Evolutionary conservation across 2,113 vertebrate species (phyloP), one percentile per base, ranked within the genome.

Genomic region (Hirundichthys speculiger): DNA sequence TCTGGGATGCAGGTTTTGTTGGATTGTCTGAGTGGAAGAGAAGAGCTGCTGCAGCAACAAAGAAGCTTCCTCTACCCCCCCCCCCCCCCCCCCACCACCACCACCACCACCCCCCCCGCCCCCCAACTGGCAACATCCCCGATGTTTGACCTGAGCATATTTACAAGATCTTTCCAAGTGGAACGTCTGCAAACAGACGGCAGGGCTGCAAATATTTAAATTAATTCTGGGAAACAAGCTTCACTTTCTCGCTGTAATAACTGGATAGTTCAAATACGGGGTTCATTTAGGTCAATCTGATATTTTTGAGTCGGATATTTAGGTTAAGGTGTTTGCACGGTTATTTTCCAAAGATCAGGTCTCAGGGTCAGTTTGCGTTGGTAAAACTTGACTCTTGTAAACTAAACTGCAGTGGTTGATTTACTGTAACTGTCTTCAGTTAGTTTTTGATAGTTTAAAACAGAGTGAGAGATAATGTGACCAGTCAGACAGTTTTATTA

Each of bases 1-100:
- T 84, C 82, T 78, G 70, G 81, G 80, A 67, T 41, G 67, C 79
- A 72, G 75, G 76, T 85, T 82, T 69, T 70, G 73, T 69, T 41
- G 30, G 56, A 69, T 74, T 67, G 67, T 62, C 67, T 62, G 57
- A 66, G n/a, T 57, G 75, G 64, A 60, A 11, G 50, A 41, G 25
- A 55, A 74, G 60, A 75, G 53, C 69, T 49, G 60, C 49, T 60
- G 73, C 68, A 46, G 57, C 74, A 15, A 68, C 71, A 65, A 39
- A 75, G 56, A 49, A 6, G 45, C 10, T 0, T 39, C 18, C 46
- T 69, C 30, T 20, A 41, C n/a, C 74, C 79, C 52, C 30, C 30
- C 3, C 11, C 11, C 11, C 4, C 30, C 7, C 30, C 30, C 74
- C 79, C 52, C 30, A 6, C 3, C 11, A 9, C 11, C 4, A 6